phyloP scores from a whole-genome alignment of 1,140 invertebrate genomes.

The Solenopsis invicta region DNA sequence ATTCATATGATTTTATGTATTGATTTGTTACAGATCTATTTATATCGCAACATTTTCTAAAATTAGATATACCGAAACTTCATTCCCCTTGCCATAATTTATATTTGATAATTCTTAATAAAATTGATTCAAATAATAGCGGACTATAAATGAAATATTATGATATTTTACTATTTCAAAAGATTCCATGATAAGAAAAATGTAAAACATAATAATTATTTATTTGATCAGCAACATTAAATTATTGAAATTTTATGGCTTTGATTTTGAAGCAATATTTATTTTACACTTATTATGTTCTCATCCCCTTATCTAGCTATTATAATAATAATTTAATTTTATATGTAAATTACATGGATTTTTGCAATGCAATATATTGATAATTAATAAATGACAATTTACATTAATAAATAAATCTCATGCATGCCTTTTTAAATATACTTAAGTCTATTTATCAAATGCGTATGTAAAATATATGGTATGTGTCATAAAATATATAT shows the following conservation, averaged over 20 bases:
- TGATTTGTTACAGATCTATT: constrained; percentile 13
- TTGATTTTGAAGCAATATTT: not conserved
- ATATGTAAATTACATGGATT: not conserved
- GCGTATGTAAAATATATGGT: not conserved
- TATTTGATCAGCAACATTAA: not conserved
- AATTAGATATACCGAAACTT: not conserved
- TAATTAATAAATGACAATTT: not conserved
- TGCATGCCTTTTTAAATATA: not conserved
- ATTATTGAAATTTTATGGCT: not conserved
- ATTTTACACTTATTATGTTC: not conserved
- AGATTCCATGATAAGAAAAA: not conserved
- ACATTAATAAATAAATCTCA: not conserved
- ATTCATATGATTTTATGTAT: constrained; percentile 19
- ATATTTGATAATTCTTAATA: not conserved
- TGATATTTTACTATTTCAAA: not conserved
- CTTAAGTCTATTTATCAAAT: not conserved
- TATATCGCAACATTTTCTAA: not conserved
- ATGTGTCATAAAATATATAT: not conserved
- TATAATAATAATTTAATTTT: not conserved
- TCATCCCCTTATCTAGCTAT: not conserved
- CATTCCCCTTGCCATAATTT: not conserved
- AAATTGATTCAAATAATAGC: not conserved
- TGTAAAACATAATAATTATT: not conserved
- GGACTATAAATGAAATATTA: not conserved
- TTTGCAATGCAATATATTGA: not conserved